These are phyloP conservation scores for Pandemis heparana DNA, from an alignment of 2,888 invertebrate species.

Conservation along the genomic window DNA sequence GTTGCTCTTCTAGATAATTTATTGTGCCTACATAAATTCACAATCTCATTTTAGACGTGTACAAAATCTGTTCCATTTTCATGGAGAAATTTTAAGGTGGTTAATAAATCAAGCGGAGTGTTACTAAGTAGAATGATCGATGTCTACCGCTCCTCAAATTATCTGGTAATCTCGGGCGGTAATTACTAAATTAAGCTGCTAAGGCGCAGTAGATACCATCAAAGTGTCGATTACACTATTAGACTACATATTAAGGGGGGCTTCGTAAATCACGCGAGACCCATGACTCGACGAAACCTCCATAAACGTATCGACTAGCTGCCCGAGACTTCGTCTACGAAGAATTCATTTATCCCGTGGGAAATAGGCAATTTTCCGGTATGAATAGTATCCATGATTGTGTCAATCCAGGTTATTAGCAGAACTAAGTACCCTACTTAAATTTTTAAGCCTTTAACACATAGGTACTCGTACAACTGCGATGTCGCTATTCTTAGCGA, in stretches of 20 bases:
- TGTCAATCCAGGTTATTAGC: no score
- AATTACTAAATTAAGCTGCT: conserved; percentile 78
- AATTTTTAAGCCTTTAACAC: no score
- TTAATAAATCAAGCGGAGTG: conserved; percentile 30
- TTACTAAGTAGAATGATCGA: conserved; percentile 63
- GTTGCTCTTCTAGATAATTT: conserved; percentile 35
- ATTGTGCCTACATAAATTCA: neutral
- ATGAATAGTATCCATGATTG: no score
- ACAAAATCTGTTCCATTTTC: neutral
- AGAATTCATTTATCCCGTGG: no score
- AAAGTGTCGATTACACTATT: conserved; percentile 66
- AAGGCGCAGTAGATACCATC: conserved; percentile 67
- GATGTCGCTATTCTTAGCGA: no score
- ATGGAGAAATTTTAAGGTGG: conserved; percentile 7
- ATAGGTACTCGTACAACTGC: no score
- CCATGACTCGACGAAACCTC: conserved; percentile 56
- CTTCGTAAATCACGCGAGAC: conserved; percentile 53
- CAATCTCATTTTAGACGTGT: conserved; percentile 12
- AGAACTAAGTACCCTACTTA: no score
- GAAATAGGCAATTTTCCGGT: no score
- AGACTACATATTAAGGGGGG: conserved; percentile 48
- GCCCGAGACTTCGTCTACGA: no score
- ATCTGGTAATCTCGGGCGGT: conserved; percentile 73
- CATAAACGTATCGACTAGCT: conserved; percentile 37
- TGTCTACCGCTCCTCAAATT: conserved; percentile 71